These are phyloP conservation scores for Lamellibrachia luymesi DNA, from an alignment of 1,140 invertebrate species.

Conservation along the genomic window DNA sequence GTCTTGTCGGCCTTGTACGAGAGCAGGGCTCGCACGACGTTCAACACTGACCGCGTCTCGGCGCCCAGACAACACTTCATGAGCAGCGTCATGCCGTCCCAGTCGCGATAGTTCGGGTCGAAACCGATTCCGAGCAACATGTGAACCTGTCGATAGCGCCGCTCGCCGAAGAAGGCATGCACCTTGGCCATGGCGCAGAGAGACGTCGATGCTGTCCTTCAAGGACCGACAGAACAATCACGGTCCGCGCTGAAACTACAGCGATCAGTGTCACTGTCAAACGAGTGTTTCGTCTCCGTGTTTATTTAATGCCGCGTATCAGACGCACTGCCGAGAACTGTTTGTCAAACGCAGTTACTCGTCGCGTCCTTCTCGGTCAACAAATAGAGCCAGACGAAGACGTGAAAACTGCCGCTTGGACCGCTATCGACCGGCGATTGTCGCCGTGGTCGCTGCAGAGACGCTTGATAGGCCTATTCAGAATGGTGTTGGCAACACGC, in stretches of 20 bases:
- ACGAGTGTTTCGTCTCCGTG: neutral
- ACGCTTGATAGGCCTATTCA: neutral
- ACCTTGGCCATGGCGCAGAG: neutral
- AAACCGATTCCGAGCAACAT: neutral
- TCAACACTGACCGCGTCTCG: neutral
- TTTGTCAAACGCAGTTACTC: neutral
- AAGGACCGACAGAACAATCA: neutral
- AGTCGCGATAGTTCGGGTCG: neutral
- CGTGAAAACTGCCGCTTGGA: neutral
- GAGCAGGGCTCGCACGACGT: neutral
- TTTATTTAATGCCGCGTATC: neutral
- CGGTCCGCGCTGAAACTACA: neutral
- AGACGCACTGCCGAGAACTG: neutral
- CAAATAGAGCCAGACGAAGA: neutral
- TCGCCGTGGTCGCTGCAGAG: neutral
- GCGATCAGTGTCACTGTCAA: neutral
- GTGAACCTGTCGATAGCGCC: neutral
- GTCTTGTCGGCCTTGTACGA: neutral
- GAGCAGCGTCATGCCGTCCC: neutral
- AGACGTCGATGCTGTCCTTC: too few species aligned
- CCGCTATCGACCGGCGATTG: neutral
- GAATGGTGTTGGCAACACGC: neutral
- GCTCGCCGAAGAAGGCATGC: neutral
- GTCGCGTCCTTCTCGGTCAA: neutral
- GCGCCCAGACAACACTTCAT: neutral